Evolutionary conservation across 2,888 invertebrate genomes (phyloP), one percentile per base, ranked within the genome.

Genomic region (Watsonalla binaria): DNA sequence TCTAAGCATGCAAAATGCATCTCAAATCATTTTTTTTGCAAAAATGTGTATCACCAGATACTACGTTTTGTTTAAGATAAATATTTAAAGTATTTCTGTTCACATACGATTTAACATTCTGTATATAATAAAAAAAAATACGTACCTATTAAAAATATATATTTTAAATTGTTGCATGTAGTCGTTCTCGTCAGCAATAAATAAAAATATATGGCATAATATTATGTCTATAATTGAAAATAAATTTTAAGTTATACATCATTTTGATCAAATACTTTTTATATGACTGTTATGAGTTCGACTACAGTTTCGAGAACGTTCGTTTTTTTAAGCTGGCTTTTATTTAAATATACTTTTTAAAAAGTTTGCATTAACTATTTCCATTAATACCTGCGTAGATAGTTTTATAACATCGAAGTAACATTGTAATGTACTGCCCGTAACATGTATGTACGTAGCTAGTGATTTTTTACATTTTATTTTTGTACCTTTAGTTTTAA

Each of bases 381-480:
- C 42, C 11, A 42, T 42, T 42, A 0, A 11, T 42, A 39, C 54
- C 57, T 55, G 51, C 56, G 59, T 59, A 56, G 55, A 61, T 51
- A 37, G 53, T 53, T 57, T 53, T 51, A 39, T 46, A 46, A 58
- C 55, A 64, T 61, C 61, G 56, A 57, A 58, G 57, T 54, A 55
- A 60, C 57, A n/a, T 24, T 24, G 24, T 24, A 46, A 46, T 13
- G 24, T 51, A 34, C 35, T 14, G 33, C 46, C 14, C 45, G n/a
- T 46, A 46, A 15, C 13, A 11, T 35, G 58, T 56, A 55, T 68
- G 68, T 73, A 72, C 62, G 66, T 75, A 84, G 81, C 74, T 81
- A 76, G 82, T 78, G 75, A 77, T 80, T 80, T 78, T 82, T 82
- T 77, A 82, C 76, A 84, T 85, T 86, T 89, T 88, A 88, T 89